Base-by-base conservation (phyloP, 2,797 vertebrate species). In the Capromys pilorides region DNA sequence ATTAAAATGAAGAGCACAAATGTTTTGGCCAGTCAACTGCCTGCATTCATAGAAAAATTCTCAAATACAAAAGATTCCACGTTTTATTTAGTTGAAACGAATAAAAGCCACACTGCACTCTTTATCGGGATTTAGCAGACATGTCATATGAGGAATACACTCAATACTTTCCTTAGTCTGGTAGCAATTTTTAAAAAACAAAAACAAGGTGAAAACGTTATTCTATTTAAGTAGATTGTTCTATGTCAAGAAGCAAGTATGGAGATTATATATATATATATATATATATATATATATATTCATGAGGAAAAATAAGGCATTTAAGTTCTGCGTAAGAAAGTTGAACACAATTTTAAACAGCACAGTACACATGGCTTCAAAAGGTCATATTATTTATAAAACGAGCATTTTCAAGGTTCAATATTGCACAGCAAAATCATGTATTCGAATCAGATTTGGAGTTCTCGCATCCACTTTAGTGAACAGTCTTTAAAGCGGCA, bases 31-130 rank as follows among this genome's bases (percentile, higher is more conserved):
- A 95, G 88, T 92, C 45, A 79, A 83, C 14, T 88, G 62, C 84
- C 26, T 86, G 49, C 33, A 78, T 71, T 91, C 85, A 75, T 13
- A 94, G 36, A 73, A 91, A 67, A 88, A 94, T 95, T 96, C 31
- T 86, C 69, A 94, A 96, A 92, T 82, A 95, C 64, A 95, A 95
- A 95, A 95, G 71, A 16, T 31, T 61, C 13, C 39, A 59, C 83
- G 93, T 86, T 96, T 97, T 81, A 82, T 75, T 95, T 82, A 57
- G 67, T 45, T 95, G 59, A 96, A 94, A 75, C 62, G 49, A 88
- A 51, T 64, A 69, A 73, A 92, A 89, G 51, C 12, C 33, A 94
- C 86, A 82, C 79, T 91, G 33, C 6, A 36, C 41, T 93, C 69
- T 81, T 95, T 83, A 85, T 92, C 92, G 90, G 75, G 57, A 92